Base-by-base conservation (phyloP, 2,888 invertebrate genomes). In the Aspidiotus destructor region DNA sequence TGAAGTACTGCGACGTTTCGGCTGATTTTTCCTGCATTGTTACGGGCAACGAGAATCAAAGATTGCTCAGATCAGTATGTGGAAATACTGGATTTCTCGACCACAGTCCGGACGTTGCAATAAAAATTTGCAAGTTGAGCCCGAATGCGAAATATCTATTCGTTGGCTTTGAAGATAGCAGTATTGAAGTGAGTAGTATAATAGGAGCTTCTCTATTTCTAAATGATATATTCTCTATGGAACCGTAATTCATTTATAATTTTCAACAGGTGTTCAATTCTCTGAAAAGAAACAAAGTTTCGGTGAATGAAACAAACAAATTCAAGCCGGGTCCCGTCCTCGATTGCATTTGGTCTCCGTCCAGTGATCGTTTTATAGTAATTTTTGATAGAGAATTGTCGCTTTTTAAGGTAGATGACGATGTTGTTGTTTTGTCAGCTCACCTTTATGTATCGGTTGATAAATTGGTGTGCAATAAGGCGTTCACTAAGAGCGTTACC, bases 1-100 rank as follows among this genome's bases (percentile, higher is more conserved):
- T 41, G n/a, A 63, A 63, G 57, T 65, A 54, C 44, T 55, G 17
- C 8, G 65, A 65, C 42, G 41, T 65, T 65, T 58, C 65, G 0
- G 42, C 57, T 44, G 10, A 16, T 28, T 65, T 57, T 9, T 15
- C 42, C 1, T 57, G 41, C 16, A 57, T 65, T 40, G 44, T n/a
- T 17, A 53, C 42, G 7, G 65, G 65, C 8, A 65, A 65, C 44
- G 57, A 65, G 8, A 41, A 40, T 9, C 8, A 17, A n/a, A 28
- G 16, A 2, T 54, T 7, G 28, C n/a, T 58, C 40, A 17, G 58
- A 28, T 10, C 65, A 1, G 28, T 16, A n/a, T 13, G 16, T n/a
- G 41, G 41, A 15, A 13, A n/a, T 17, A 40, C 15, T 13, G 52
- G 16, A 16, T 53, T n/a, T 15, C 8, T 54, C 2, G 6, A 13